phyloP scores from a whole-genome alignment of 2,113 vertebrate genomes.

The Cyprinodon tularosa region DNA sequence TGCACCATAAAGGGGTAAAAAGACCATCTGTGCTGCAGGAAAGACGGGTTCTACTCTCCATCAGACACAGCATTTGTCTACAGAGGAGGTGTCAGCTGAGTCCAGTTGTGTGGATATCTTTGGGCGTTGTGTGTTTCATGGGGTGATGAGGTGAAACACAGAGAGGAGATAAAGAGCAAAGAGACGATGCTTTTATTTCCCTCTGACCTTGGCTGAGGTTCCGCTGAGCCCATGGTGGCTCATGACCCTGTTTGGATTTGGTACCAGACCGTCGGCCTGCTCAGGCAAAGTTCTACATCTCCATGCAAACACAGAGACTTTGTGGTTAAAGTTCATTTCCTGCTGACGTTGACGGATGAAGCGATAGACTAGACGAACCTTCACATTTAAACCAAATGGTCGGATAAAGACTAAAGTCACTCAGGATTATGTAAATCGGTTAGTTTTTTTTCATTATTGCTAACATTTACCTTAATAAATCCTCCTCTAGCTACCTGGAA shows the following conservation, averaged over 20 bases:
- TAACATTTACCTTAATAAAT: too few species aligned
- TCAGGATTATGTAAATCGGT: too few species aligned
- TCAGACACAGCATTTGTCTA: constrained; percentile 46
- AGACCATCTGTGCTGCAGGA: constrained; percentile 22
- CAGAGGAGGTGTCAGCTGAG: constrained; percentile 59
- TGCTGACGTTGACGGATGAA: too few species aligned
- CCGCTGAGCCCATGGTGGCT: constrained; percentile 68
- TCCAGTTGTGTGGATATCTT: constrained; percentile 36
- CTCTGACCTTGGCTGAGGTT: constrained; percentile 78
- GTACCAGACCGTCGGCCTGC: constrained; percentile 57
- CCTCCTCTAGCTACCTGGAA: too few species aligned
- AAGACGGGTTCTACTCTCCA: constrained; percentile 24
- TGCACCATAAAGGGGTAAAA: constrained; percentile 2
- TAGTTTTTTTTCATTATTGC: too few species aligned
- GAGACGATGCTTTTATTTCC: constrained; percentile 62
- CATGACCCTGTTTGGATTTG: constrained; percentile 69
- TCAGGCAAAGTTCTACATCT: constrained; percentile 59
- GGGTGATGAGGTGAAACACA: constrained; percentile 26
- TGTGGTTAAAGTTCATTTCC: background rate
- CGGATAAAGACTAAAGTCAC: too few species aligned
- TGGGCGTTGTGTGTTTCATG: constrained; percentile 30
- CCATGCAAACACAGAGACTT: background rate
- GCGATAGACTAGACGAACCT: too few species aligned
- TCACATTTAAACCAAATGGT: too few species aligned
- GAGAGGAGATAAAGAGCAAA: constrained; percentile 41